Evolutionary conservation across 2,888 invertebrate genomes (phyloP).

Genomic region (Spilarctia lutea): DNA sequence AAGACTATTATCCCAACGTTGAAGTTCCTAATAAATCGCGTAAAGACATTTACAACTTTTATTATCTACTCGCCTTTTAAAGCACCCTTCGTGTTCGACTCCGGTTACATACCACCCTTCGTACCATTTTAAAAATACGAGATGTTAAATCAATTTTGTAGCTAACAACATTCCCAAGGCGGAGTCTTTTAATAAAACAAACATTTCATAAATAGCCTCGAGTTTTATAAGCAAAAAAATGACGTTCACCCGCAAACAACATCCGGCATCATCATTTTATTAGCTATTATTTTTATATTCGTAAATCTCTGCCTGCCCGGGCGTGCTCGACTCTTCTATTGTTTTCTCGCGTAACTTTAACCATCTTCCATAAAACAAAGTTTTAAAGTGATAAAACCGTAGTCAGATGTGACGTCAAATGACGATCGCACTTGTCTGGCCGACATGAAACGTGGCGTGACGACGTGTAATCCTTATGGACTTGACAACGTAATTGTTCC

Average conservation of each 20-base stretch:
- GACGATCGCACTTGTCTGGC: constrained; percentile 59
- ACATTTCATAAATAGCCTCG: constrained; percentile 36
- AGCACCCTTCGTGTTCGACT: background rate
- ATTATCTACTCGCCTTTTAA: background rate
- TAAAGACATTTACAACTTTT: constrained; percentile 1
- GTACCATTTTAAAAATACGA: constrained; percentile 24
- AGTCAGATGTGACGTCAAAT: constrained; percentile 53
- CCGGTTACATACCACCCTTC: constrained; percentile 6
- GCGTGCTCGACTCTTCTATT: constrained; percentile 37
- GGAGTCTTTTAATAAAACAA: constrained; percentile 44
- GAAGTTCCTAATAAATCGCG: background rate
- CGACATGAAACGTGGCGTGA: constrained; percentile 60
- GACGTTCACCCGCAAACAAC: constrained; percentile 51
- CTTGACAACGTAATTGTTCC: constrained; percentile 71
- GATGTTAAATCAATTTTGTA: constrained; percentile 41
- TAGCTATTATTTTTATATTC: constrained; percentile 54
- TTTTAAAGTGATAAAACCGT: constrained; percentile 57
- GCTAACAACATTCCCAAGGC: constrained; percentile 37
- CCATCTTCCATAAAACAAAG: constrained; percentile 58
- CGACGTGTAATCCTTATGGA: constrained; percentile 65
- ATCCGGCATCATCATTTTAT: constrained; percentile 58
- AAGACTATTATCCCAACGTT: background rate
- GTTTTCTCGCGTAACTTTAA: constrained; percentile 21
- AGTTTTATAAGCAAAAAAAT: constrained; percentile 49
- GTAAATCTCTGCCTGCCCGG: constrained; percentile 42